Conservation (phyloP, 2,113 vertebrate species). For the Pandion haliaetus region DNA sequence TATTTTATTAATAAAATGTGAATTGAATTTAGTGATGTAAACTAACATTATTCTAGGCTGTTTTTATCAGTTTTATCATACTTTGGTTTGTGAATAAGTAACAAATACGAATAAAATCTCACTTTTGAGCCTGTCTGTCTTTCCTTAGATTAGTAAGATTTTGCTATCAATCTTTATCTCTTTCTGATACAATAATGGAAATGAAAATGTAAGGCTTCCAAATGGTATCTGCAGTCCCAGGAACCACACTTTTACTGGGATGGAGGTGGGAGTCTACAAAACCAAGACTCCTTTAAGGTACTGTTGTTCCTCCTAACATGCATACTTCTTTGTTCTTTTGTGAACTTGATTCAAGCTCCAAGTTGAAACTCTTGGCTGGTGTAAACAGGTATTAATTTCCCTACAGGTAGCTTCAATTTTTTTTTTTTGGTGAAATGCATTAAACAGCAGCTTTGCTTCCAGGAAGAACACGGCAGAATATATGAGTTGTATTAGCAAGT, state of each 20-base stretch:
- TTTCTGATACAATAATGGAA: background rate
- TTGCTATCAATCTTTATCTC: background rate
- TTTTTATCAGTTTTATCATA: slow-evolving; percentile 76
- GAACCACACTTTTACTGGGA: background rate
- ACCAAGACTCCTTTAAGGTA: background rate
- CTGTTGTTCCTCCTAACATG: background rate
- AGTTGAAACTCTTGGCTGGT: background rate
- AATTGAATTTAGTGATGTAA: slow-evolving; percentile 70
- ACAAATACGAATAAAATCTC: slow-evolving; percentile 75
- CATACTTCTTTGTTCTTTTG: background rate
- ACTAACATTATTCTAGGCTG: slow-evolving; percentile 54
- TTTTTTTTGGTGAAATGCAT: background rate
- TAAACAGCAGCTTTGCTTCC: background rate
- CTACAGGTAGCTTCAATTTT: background rate
- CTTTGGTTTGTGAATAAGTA: slow-evolving; percentile 69
- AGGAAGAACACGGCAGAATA: background rate
- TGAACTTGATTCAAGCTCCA: background rate
- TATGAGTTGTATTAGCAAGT: background rate
- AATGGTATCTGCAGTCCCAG: background rate
- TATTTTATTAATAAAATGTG: slow-evolving; percentile 69
- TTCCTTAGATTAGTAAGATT: background rate
- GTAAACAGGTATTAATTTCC: background rate
- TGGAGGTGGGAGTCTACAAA: background rate
- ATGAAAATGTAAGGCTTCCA: background rate
- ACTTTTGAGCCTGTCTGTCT: slow-evolving; percentile 60